Evolutionary conservation across 2,888 invertebrate genomes (phyloP).

Genomic region (Drosophila lacicola): DNA sequence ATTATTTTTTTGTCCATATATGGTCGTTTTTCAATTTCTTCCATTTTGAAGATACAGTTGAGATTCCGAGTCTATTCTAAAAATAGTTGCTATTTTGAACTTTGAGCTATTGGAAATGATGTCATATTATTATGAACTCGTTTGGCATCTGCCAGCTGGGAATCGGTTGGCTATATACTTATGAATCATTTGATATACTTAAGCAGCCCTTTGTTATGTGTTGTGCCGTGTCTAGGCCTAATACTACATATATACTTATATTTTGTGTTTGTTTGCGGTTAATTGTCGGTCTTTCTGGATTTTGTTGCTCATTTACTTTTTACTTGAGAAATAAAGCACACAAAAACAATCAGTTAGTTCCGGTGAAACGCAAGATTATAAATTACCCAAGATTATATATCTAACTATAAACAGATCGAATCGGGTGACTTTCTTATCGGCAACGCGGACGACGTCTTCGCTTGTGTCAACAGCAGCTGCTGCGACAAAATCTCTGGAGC

Average conservation of each 20-base stretch:
- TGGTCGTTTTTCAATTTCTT: too few relatives aligned
- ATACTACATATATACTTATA: constrained; percentile 22
- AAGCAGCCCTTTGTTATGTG: constrained; percentile 46
- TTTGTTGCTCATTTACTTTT: constrained; percentile 65
- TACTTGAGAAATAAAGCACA: constrained; percentile 69
- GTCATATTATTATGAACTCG: neutral
- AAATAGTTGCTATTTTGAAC: too few relatives aligned
- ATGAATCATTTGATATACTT: constrained; percentile 21
- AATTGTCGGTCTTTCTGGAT: constrained; percentile 56
- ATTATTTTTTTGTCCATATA: too few relatives aligned
- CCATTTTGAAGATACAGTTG: neutral
- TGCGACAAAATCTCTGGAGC: constrained; percentile 64
- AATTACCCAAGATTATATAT: neutral
- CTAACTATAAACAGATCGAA: constrained; percentile 64
- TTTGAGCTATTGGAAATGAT: neutral
- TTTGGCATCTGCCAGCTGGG: neutral
- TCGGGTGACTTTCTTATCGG: constrained; percentile 47
- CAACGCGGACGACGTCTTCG: constrained; percentile 25
- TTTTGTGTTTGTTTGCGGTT: constrained; percentile 72
- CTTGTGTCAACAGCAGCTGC: constrained; percentile 50
- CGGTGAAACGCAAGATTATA: constrained; percentile 37
- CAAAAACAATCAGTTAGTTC: constrained; percentile 50
- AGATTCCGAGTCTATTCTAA: neutral
- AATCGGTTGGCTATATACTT: constrained; percentile 42
- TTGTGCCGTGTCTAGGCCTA: constrained; percentile 39